A percentile compares a stretch with the other conserved stretches of the same genome.
Evolutionary conservation across 1,140 invertebrate species (phyloP).

Genomic region (Parasteatoda tepidariorum): DNA sequence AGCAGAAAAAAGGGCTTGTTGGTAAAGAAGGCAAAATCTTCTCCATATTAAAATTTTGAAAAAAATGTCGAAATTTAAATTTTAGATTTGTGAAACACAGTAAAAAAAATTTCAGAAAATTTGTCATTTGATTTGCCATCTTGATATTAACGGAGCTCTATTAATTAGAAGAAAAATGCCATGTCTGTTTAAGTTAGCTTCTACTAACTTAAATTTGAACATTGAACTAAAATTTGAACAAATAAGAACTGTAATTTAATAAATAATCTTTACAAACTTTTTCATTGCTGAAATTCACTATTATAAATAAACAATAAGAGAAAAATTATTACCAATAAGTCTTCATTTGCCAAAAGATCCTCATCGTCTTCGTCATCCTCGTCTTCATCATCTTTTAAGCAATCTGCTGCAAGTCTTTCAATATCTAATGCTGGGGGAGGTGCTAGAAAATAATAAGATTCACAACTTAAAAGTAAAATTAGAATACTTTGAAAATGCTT

Average conservation of each 20-base stretch:
- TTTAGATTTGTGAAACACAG: too few relatives aligned
- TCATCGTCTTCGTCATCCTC: constrained; percentile 77
- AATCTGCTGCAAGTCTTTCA: constrained; percentile 80
- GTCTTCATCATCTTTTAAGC: constrained; percentile 77
- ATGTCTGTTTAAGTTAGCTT: neutral
- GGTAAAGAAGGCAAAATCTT: too few relatives aligned
- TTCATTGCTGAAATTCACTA: neutral
- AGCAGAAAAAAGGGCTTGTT: too few relatives aligned
- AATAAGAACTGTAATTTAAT: neutral
- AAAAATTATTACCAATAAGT: constrained; percentile 74
- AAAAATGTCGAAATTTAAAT: too few relatives aligned
- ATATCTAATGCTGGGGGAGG: constrained; percentile 60
- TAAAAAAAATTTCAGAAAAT: too few relatives aligned
- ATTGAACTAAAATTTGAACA: neutral
- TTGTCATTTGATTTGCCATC: too few relatives aligned
- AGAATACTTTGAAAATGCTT: constrained; percentile 28
- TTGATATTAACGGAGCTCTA: too few relatives aligned
- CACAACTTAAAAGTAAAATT: constrained; percentile 48
- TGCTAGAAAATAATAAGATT: constrained; percentile 3
- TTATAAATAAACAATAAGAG: neutral
- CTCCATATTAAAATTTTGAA: too few relatives aligned
- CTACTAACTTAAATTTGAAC: neutral
- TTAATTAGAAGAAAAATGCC: constrained; percentile 27
- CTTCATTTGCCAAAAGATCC: constrained; percentile 76
- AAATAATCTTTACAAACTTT: neutral